phyloP scores from a whole-genome alignment of 1,140 invertebrate genomes.

The Nilaparvata lugens region DNA sequence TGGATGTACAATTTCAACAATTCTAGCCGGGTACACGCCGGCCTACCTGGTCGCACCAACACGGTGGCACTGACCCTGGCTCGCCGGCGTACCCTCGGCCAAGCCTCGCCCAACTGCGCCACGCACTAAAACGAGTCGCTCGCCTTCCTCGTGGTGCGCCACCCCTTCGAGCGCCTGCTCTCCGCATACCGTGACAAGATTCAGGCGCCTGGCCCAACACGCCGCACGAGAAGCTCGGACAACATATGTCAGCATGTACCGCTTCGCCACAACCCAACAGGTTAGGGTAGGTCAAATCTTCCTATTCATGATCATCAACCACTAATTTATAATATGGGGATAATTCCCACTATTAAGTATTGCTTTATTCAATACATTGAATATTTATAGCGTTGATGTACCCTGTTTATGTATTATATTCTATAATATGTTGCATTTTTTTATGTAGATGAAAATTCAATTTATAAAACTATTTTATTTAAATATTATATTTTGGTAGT shows the following conservation, averaged over 20 bases:
- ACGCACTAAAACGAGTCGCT: constrained; percentile 52
- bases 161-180: constrained; percentile 80
- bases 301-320: too few species aligned
- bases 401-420: too few species aligned
- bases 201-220: constrained; percentile 67
- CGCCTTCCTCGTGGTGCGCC: constrained; percentile 77
- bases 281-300: too few species aligned
- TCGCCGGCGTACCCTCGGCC: constrained; percentile 67
- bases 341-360: too few species aligned
- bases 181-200: constrained; percentile 87
- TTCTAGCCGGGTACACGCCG: constrained; percentile 68
- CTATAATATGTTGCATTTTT: too few species aligned
- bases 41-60: constrained; percentile 62
- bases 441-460: too few species aligned
- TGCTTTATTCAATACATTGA: too few species aligned
- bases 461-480: too few species aligned
- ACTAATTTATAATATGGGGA: too few species aligned
- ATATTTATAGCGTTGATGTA: too few species aligned
- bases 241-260: constrained; percentile 60
- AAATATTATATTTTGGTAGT: too few species aligned
- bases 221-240: constrained; percentile 66
- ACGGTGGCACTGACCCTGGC: constrained; percentile 65
- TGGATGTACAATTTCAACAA: constrained; percentile 86
- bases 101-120: constrained; percentile 50
- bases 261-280: constrained; percentile 25